These are phyloP conservation scores for Tachysurus vachellii DNA, from an alignment of 2,113 vertebrate genomes.

Conservation along the genomic window DNA sequence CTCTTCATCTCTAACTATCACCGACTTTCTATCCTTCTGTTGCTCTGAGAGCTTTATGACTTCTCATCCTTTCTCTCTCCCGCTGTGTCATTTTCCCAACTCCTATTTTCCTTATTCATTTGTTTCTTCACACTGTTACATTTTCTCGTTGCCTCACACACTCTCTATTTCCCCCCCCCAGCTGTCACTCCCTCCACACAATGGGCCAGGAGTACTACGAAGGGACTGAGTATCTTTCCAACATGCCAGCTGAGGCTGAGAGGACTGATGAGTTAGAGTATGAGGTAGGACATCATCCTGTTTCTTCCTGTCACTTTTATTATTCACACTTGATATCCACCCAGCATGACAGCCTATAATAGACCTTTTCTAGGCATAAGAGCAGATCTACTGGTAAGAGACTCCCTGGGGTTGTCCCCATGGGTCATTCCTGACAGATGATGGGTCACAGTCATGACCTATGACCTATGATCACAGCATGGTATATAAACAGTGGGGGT, in stretches of 20 bases:
- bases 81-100: not conserved
- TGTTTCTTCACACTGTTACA: conserved; percentile 1
- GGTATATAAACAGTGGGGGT: conserved; percentile 29
- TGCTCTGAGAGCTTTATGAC: not conserved
- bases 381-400: conserved; percentile 45
- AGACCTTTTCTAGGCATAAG: conserved; percentile 46
- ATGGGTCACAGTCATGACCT: conserved; percentile 47
- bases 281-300: conserved; percentile 79
- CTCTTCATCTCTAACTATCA: not conserved
- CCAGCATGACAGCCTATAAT: conserved; percentile 41
- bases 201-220: conserved; percentile 91
- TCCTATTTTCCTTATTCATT: conserved; percentile 4
- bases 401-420: conserved; percentile 51
- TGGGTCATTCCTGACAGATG: conserved; percentile 52
- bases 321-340: conserved; percentile 41
- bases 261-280: conserved; percentile 93
- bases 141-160: not conserved
- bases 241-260: conserved; percentile 83
- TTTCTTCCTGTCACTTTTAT: conserved; percentile 41
- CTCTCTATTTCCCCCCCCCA: conserved; percentile 65
- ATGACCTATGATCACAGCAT: conserved; percentile 20
- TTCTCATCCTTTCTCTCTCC: not conserved
- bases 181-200: conserved; percentile 93
- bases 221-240: conserved; percentile 88
- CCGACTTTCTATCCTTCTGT: not conserved